These are phyloP conservation scores for Xestobium rufovillosum DNA, from an alignment of 2,888 invertebrate genomes.

Conservation along the genomic window DNA sequence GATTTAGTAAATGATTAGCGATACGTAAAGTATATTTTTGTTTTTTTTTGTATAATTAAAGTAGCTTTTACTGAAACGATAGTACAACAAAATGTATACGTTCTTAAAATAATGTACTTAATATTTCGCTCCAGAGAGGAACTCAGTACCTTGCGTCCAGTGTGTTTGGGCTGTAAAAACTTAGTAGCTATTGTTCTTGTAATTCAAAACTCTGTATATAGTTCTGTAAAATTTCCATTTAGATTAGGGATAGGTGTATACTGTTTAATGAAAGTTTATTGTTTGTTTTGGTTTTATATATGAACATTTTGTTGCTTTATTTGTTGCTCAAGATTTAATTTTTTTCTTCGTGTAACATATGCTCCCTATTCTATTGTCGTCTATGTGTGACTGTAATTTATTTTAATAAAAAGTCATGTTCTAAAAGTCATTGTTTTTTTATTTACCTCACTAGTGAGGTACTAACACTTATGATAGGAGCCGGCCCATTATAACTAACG, in stretches of 20 bases:
- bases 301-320: slow-evolving; percentile 44
- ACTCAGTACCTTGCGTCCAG: slow-evolving; percentile 41
- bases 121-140: slow-evolving; percentile 32
- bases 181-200: slow-evolving; percentile 28
- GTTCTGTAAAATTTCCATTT: slow-evolving; percentile 41
- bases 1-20: slow-evolving; percentile 26
- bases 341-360: slow-evolving; percentile 40
- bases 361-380: slow-evolving; percentile 38
- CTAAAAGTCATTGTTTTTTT: slow-evolving; percentile 24
- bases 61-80: slow-evolving; percentile 33
- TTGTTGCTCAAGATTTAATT: slow-evolving; percentile 45
- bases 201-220: slow-evolving; percentile 33
- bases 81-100: slow-evolving; percentile 44
- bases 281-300: slow-evolving; percentile 37
- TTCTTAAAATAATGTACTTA: slow-evolving; percentile 34
- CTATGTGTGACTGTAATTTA: slow-evolving; percentile 47
- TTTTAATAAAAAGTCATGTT: slow-evolving; percentile 46
- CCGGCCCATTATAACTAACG: too few species aligned
- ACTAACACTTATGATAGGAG: background rate
- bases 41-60: slow-evolving; percentile 18
- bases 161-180: slow-evolving; percentile 37
- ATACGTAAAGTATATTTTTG: slow-evolving; percentile 17
- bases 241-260: slow-evolving; percentile 44
- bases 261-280: slow-evolving; percentile 39
- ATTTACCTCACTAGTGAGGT: slow-evolving; percentile 4